Evolutionary conservation across 1,140 invertebrate genomes (phyloP).

Genomic region (Camponotus pennsylvanicus): DNA sequence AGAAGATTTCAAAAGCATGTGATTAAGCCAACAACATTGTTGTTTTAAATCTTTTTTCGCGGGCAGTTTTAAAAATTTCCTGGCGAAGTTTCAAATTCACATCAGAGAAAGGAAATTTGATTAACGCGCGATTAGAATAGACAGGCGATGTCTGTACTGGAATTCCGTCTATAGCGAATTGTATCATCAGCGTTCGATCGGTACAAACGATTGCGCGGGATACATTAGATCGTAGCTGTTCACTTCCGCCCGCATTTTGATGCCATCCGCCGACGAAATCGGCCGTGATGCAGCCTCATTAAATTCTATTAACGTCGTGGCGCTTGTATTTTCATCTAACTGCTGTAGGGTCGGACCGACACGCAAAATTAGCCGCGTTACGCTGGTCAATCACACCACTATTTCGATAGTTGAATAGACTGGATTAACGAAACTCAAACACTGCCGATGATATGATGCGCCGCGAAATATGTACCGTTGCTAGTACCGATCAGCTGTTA

Average conservation of each 20-base stretch:
- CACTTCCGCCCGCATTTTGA: constrained; percentile 36
- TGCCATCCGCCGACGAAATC: constrained; percentile 37
- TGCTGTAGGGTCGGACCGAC: neutral
- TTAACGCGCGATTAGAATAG: constrained; percentile 31
- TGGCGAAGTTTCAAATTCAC: neutral
- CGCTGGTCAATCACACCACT: constrained; percentile 54
- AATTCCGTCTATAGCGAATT: constrained; percentile 13
- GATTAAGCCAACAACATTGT: neutral
- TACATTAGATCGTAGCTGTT: constrained; percentile 45
- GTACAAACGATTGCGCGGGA: constrained; percentile 38
- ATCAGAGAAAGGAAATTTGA: constrained; percentile 27
- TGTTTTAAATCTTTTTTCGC: neutral
- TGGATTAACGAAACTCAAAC: constrained; percentile 64
- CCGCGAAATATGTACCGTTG: neutral
- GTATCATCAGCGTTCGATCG: constrained; percentile 29
- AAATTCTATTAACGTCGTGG: constrained; percentile 48
- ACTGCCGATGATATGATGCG: constrained; percentile 38
- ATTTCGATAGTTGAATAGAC: constrained; percentile 62
- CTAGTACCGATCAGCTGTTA: neutral
- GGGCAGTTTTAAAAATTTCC: neutral
- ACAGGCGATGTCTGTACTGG: constrained; percentile 19
- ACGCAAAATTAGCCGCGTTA: constrained; percentile 66
- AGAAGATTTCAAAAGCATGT: neutral
- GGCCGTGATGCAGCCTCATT: constrained; percentile 47
- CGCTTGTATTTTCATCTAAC: constrained; percentile 66